These are phyloP conservation scores for Cremastinae sp. DNA, from an alignment of 2,888 invertebrate genomes.

Conservation along the genomic window DNA sequence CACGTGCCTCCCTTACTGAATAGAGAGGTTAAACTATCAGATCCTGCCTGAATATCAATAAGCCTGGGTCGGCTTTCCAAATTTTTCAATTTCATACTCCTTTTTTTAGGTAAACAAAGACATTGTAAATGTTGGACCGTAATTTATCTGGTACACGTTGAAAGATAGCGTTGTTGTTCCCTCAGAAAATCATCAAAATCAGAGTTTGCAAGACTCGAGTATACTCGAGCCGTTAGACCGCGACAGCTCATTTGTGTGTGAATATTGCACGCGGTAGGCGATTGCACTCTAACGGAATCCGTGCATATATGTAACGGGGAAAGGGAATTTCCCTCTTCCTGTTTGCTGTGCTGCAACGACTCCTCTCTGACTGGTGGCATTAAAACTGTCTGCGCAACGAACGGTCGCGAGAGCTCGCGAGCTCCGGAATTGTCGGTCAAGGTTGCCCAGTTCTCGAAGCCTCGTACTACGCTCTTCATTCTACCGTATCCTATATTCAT, in stretches of 20 bases:
- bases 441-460: conserved; percentile 58
- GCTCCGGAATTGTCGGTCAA: conserved; percentile 60
- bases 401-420: conserved; percentile 51
- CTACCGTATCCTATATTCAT: conserved; percentile 23
- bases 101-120: too few relatives aligned
- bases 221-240: conserved; percentile 47
- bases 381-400: conserved; percentile 54
- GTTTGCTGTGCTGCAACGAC: conserved; percentile 52
- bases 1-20: conserved; percentile 10
- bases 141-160: too few relatives aligned
- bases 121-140: too few relatives aligned
- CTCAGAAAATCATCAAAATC: too few relatives aligned
- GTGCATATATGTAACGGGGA: conserved; percentile 45
- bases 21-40: conserved; percentile 5
- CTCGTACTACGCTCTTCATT: conserved; percentile 26
- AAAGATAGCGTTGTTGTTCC: too few relatives aligned
- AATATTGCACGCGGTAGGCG: conserved; percentile 50
- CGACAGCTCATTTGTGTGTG: conserved; percentile 35
- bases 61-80: background rate
- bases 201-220: conserved; percentile 46
- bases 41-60: conserved; percentile 46
- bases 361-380: conserved; percentile 48
- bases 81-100: background rate
- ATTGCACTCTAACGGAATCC: conserved; percentile 60
- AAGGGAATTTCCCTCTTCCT: conserved; percentile 62